Base-by-base conservation (phyloP, 2,888 invertebrate genomes). In the Hemithea aestivaria region DNA sequence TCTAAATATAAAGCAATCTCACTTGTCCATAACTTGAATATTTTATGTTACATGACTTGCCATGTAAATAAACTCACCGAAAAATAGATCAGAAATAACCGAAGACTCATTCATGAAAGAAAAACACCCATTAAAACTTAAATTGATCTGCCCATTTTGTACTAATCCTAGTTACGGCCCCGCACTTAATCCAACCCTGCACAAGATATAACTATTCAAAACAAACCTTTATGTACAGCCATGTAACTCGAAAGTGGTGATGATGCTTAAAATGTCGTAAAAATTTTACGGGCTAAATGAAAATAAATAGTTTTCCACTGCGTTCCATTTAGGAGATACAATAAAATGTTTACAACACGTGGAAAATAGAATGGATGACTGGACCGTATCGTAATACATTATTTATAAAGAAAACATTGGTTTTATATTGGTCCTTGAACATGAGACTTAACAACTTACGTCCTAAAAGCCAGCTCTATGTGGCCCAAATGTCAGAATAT, bases 231-330 rank as follows among this genome's bases (percentile, higher is more conserved):
- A 52, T 35, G 29, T 32, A 42, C 35, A 40, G 46, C 47, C 49
- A 50, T 46, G 51, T 53, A 53, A 49, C 45, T 64, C 60, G 61
- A 63, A 66, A 75, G 71, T 73, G 70, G 62, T 62, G 64, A 65
- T 67, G 72, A 70, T 76, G 71, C 83, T 85, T 82, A 81, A 83
- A 78, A 61, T 62, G 70, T 66, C 79, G 75, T 85, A 74, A 84
- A 84, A 57, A 26, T 66, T 80, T 82, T 75, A 84, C 68, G 63
- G 73, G 66, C 66, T 54, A 56, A 71, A 78, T 69, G 72, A 73
- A 79, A 83, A 83, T 81, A 83, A 83, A 84, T 83, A 81, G 74
- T 67, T 74, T 76, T 81, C 67, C 73, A 62, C 66, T 58, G 58
- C 61, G 68, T 73, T 73, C 70, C 71, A 73, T 76, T 76, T 74